These are phyloP conservation scores for Glomeris marginata DNA, from an alignment of 2,888 invertebrate species.

Conservation along the genomic window DNA sequence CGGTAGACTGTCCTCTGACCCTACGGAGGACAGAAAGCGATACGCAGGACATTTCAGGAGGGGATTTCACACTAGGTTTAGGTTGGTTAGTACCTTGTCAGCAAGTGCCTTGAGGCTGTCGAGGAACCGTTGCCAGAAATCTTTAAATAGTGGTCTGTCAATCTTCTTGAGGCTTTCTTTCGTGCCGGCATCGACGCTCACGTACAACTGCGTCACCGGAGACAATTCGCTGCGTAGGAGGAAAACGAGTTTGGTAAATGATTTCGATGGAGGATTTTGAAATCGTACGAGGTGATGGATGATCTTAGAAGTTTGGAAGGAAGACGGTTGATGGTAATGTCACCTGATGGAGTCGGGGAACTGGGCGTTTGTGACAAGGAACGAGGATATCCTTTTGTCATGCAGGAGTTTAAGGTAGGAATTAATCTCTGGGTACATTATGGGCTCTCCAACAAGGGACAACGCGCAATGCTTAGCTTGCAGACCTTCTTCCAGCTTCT, in stretches of 20 bases:
- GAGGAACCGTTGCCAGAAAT: conserved; percentile 41
- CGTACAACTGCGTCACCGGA: conserved; percentile 42
- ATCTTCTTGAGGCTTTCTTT: conserved; percentile 41
- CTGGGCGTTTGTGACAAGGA: conserved; percentile 44
- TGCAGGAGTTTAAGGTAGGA: conserved; percentile 36
- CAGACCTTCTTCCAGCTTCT: conserved; percentile 36
- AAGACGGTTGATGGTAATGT: no score
- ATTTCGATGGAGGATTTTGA: no score
- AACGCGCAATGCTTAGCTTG: conserved; percentile 39
- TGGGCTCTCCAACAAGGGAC: conserved; percentile 43
- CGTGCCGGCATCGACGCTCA: conserved; percentile 42
- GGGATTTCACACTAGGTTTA: neutral
- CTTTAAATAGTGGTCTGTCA: conserved; percentile 40
- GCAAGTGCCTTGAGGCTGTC: conserved; percentile 36
- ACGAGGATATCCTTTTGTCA: conserved; percentile 36
- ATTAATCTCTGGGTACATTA: conserved; percentile 45
- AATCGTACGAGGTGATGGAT: no score
- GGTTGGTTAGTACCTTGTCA: conserved; percentile 32
- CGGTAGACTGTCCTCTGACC: conserved; percentile 43
- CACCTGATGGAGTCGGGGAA: conserved; percentile 41
- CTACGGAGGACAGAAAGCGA: no score
- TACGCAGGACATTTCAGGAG: no score
- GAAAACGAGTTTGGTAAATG: no score
- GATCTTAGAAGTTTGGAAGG: no score
- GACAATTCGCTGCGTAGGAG: conserved; percentile 25